These are phyloP conservation scores for Phylloscopus trochiloides DNA, from an alignment of 2,113 vertebrate genomes.

Conservation along the genomic window DNA sequence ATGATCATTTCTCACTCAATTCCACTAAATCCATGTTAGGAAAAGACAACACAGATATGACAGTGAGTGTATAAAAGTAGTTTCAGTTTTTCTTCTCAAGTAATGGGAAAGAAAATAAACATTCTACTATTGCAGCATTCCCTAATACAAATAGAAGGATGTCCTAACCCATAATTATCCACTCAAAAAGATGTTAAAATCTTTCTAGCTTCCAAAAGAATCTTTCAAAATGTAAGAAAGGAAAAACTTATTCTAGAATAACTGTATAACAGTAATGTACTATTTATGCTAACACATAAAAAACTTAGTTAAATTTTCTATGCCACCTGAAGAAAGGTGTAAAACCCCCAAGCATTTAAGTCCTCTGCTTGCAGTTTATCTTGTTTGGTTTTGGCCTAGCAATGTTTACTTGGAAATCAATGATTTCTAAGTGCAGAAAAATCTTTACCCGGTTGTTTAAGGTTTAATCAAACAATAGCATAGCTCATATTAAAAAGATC, in stretches of 20 bases:
- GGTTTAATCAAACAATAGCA: background rate
- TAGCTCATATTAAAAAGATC: background rate
- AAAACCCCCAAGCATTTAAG: background rate
- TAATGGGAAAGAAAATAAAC: background rate
- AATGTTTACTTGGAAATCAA: background rate
- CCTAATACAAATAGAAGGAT: background rate
- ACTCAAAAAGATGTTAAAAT: background rate
- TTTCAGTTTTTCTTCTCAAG: background rate
- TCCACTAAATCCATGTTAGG: background rate
- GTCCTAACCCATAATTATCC: background rate
- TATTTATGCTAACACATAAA: background rate
- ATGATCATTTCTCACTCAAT: background rate
- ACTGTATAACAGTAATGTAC: background rate
- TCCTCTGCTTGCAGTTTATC: background rate
- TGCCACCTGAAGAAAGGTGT: background rate
- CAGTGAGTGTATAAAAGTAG: background rate
- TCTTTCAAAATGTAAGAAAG: background rate
- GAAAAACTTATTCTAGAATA: background rate
- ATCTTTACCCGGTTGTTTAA: background rate
- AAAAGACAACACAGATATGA: background rate
- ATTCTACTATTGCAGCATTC: background rate
- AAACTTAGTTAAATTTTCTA: background rate
- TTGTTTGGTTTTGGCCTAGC: background rate
- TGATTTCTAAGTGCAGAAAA: background rate
- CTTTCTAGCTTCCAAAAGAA: background rate